These are phyloP conservation scores for Neocloeon triangulifer DNA, from an alignment of 1,140 invertebrate species.

Conservation along the genomic window DNA sequence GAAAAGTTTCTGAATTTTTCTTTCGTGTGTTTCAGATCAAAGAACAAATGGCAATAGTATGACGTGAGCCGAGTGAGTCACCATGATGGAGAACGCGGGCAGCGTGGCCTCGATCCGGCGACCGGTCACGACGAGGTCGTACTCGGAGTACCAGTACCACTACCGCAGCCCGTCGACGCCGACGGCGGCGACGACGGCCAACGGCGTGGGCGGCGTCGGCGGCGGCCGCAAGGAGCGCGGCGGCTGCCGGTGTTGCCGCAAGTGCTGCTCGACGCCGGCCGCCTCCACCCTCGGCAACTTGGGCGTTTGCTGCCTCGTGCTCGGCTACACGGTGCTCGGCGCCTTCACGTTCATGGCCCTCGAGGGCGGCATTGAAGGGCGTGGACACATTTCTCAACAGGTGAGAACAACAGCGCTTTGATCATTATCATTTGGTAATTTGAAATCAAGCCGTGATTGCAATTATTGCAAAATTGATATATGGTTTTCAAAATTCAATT, in stretches of 20 bases:
- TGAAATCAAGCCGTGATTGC: conserved; percentile 6
- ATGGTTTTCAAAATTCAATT: too few relatives aligned
- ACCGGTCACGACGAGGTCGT: too few relatives aligned
- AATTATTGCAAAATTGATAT: not conserved
- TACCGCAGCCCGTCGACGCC: conserved; percentile 1
- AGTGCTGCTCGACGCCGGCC: conserved; percentile 18
- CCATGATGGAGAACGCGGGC: too few relatives aligned
- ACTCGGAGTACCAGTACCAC: too few relatives aligned
- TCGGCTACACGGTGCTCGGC: conserved; percentile 74
- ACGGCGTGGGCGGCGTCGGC: conserved; percentile 5
- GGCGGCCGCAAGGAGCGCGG: conserved; percentile 15
- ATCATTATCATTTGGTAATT: conserved; percentile 6
- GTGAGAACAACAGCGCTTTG: not conserved
- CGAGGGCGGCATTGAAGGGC: conserved; percentile 29
- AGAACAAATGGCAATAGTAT: too few relatives aligned
- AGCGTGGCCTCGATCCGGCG: too few relatives aligned
- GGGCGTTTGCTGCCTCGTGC: conserved; percentile 62
- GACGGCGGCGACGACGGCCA: conserved; percentile 10
- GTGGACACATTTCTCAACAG: not conserved
- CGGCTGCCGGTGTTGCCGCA: conserved; percentile 19
- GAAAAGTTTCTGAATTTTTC: conserved; percentile 10
- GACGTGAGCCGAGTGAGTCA: too few relatives aligned
- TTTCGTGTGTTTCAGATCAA: conserved; percentile 1
- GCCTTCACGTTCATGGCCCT: conserved; percentile 79
- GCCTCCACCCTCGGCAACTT: conserved; percentile 17